Conservation (phyloP, 2,797 vertebrate genomes). For the Esox lucius region DNA sequence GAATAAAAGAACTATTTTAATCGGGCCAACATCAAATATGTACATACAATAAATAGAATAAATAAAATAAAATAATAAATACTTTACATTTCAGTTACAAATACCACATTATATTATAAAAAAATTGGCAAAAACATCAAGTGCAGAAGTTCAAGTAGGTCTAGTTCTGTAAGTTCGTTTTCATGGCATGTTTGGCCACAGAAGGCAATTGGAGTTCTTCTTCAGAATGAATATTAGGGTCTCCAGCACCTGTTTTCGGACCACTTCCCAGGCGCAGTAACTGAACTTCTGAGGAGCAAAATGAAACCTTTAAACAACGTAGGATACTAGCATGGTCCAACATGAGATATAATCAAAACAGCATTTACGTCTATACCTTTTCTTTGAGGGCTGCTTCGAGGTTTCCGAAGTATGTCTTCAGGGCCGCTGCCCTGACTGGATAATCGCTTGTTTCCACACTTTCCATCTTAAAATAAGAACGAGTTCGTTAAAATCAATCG, state of each 20-base stretch:
- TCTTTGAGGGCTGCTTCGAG: not conserved
- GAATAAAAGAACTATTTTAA: no score
- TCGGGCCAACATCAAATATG: no score
- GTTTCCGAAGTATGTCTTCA: not conserved
- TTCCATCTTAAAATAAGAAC: not conserved
- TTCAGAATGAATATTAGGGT: not conserved
- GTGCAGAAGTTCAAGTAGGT: no score
- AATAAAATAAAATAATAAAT: no score
- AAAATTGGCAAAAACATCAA: no score
- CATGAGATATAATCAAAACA: not conserved
- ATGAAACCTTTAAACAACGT: not conserved
- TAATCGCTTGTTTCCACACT: not conserved
- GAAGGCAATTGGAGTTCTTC: not conserved
- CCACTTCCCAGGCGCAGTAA: constrained; percentile 6
- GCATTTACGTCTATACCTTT: not conserved
- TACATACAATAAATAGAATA: no score
- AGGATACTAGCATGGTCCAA: not conserved
- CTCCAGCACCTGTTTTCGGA: not conserved
- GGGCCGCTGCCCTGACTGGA: not conserved
- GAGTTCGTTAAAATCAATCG: no score
- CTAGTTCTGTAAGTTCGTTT: not conserved
- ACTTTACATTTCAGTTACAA: no score
- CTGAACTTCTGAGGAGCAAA: not conserved
- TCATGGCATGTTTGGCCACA: not conserved
- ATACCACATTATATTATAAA: no score